Base-by-base conservation (phyloP, 2,113 vertebrate genomes). In the Anguilla rostrata region DNA sequence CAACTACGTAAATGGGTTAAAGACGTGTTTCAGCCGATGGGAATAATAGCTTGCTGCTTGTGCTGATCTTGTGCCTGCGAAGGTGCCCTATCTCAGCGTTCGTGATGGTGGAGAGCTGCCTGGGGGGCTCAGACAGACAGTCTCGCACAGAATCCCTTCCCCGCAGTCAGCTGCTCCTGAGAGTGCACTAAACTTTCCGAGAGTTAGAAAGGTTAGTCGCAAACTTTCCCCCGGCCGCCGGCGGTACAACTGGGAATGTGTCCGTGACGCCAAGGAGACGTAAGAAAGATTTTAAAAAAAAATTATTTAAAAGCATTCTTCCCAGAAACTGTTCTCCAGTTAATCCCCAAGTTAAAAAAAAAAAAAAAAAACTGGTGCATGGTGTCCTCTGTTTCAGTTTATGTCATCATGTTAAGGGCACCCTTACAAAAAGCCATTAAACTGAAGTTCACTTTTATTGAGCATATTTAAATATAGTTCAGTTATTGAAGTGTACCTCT, bases 171-270 rank as follows among this genome's bases (percentile, higher is more conserved):
- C 29, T 80, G 78, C 78, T 39, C 40, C 34, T 18, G 34, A 80
- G 34, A 40, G 78, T 15, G 20, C 15, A 22, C 78, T 39, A 8
- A 66, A 66, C 60, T 39, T 39, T 78, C 39, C 29, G 11, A 39
- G 75, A 80, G 78, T 41, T 80, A 80, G 20, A 40, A 80, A 41
- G 78, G 78, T 80, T 80, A 80, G 78, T 80, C 78, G 41, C 78
- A 80, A 41, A 80, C 14, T 80, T 41, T 41, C 78, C 78, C 78
- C 18, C 11, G 78, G 78, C 78, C 39, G 34, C 78, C 39, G 39
- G 78, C 39, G 20, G 40, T 39, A 39, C 78, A 3, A 22, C 78
- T 80, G 78, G 78, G 78, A 80, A 29, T 40, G 78, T 40, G 39
- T 3, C 18, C 14, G 40, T 80, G 78, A 80, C 78, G 78, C 78